Percentiles rank a stretch among this genome's conserved stretches.
These are phyloP conservation scores for Drosophila kurseongensis DNA, from an alignment of 1,140 invertebrate species.

Conservation along the genomic window DNA sequence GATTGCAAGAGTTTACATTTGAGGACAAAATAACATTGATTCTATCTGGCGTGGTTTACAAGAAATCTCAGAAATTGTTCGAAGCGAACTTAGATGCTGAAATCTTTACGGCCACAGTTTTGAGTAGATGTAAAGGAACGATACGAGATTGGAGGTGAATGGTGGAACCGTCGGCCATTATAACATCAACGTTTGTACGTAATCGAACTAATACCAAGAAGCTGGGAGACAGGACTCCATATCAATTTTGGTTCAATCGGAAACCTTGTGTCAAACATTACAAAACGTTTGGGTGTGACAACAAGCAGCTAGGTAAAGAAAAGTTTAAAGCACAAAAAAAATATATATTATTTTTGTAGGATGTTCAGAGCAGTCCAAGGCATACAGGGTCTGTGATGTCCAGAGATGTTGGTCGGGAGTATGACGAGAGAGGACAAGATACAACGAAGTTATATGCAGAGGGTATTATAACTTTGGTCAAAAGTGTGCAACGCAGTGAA, in stretches of 20 bases:
- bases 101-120: neutral
- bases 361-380: neutral
- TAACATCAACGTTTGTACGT: neutral
- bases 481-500: too few species aligned
- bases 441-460: too few species aligned
- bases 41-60: neutral
- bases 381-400: neutral
- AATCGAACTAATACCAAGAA: too few species aligned
- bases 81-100: neutral
- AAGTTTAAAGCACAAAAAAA: slow-evolving; percentile 1
- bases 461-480: too few species aligned
- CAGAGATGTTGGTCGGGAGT: too few species aligned
- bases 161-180: neutral
- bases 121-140: neutral
- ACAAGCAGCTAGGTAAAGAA: neutral
- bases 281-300: neutral
- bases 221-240: too few species aligned
- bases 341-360: slow-evolving; percentile 3
- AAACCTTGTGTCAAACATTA: too few species aligned
- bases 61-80: neutral
- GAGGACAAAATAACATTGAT: too few species aligned
- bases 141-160: neutral
- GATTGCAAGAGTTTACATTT: too few species aligned
- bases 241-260: too few species aligned
- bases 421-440: too few species aligned